Evolutionary conservation across 2,797 vertebrate genomes (phyloP).

Genomic region (Pangasius sanitwongsei): DNA sequence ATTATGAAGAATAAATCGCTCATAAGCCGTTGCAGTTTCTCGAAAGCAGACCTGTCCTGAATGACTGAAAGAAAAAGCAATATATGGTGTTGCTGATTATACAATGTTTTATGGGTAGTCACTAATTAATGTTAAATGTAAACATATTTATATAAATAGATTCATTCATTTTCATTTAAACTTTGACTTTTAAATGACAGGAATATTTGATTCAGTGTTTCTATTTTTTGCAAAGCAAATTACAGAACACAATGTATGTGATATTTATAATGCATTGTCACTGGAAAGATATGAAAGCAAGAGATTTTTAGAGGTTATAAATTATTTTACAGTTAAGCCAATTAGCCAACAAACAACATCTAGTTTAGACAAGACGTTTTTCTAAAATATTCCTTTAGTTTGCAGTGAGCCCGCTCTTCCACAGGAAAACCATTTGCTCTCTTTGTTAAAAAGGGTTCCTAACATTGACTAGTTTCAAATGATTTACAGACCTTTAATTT

Average conservation of each 20-base stretch:
- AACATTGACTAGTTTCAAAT: not conserved
- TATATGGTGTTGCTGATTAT: not conserved
- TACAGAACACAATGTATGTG: not conserved
- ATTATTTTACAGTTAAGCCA: not conserved
- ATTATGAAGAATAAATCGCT: not conserved
- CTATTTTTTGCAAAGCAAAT: not conserved
- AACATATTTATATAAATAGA: not conserved
- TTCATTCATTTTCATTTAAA: not conserved
- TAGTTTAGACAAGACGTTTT: not conserved
- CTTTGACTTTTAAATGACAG: not conserved
- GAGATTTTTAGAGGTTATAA: not conserved
- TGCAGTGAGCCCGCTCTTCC: not conserved
- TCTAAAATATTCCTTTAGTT: not conserved
- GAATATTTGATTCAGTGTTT: not conserved
- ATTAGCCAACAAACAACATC: not conserved
- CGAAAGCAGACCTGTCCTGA: not conserved
- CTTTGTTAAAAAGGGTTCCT: not conserved
- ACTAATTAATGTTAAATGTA: not conserved
- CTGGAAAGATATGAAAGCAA: not conserved
- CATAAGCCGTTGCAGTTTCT: not conserved
- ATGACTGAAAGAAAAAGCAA: not conserved
- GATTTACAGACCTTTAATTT: not conserved
- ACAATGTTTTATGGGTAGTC: not conserved
- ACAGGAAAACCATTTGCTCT: not conserved
- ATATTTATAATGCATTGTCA: not conserved